Base-by-base conservation (phyloP, 1,140 invertebrate species). In the Drosophila lacertosa region DNA sequence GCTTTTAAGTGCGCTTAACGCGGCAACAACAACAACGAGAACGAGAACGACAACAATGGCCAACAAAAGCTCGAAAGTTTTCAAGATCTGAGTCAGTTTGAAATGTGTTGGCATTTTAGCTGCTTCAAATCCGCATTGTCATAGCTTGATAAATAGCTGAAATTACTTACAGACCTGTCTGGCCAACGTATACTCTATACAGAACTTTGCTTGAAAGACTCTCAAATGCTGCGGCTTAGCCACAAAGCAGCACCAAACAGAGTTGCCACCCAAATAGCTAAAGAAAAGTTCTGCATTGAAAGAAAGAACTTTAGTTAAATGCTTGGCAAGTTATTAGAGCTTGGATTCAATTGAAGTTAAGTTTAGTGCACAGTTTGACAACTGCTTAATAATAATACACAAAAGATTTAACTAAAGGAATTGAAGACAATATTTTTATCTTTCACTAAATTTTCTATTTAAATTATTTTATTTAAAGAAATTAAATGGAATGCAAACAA, bases 141-240 rank as follows among this genome's bases (percentile, higher is more conserved):
- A 83, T 84, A 83, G 71, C 76, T 86, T 84, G 81, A 84, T 83
- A 83, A 83, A 83, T 83, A 83, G 81, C 80, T 65, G 51, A 86
- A 83, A 86, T 86, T 76, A 76, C 80, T 80, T 42, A 45, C 48
- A 57, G 53, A 74, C 48, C 4, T 29, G 15, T 54, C 45, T 78
- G 70, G 48, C 68, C 65, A 24, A 22, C 54, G 20, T 18, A 45
- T 26, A 24, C 33, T 15, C n/a, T 20, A 39, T 45, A 26, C n/a
- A 35, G 2, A 39, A 16, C 26, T 18, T 48, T 32, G 26, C 9
- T 3, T 10, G 15, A 18, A 3, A 29, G 15, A 16, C 10, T 32
- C 10, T 32, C 22, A 15, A 16, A 47, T 29, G 18, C 39, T 18
- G 15, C 13, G 2, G 39, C 39, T 40, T 40, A 40, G n/a, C 45